These are phyloP conservation scores for Enteromius radiatus DNA, from an alignment of 2,797 vertebrate species.

Conservation along the genomic window DNA sequence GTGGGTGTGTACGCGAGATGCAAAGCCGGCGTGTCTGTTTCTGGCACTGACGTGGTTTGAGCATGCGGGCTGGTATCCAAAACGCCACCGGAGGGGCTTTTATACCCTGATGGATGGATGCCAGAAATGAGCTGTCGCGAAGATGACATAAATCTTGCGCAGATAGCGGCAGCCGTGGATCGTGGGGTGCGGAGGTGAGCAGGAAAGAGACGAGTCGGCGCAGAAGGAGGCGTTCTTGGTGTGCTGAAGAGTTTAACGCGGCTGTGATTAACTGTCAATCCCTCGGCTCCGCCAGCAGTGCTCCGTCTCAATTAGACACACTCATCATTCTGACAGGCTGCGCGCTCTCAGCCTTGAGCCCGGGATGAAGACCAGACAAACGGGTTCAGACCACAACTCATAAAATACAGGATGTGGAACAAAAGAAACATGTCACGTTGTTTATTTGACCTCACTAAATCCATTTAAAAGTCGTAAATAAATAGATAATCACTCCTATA, in stretches of 20 bases:
- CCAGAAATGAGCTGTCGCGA: constrained; percentile 64
- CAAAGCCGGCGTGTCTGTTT: constrained; percentile 11
- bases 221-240: constrained; percentile 65
- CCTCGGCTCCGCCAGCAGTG: constrained; percentile 68
- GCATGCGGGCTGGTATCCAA: constrained; percentile 49
- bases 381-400: constrained; percentile 39
- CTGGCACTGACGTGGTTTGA: constrained; percentile 17
- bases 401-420: constrained; percentile 8
- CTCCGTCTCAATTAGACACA: constrained; percentile 72
- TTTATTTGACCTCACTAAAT: constrained; percentile 14
- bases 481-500: background rate
- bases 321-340: constrained; percentile 74
- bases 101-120: constrained; percentile 71
- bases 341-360: constrained; percentile 73
- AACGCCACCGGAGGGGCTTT: constrained; percentile 59
- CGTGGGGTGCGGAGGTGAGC: constrained; percentile 64
- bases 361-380: constrained; percentile 33
- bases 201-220: constrained; percentile 57
- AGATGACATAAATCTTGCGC: constrained; percentile 72
- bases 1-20: background rate
- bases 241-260: constrained; percentile 76
- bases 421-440: background rate
- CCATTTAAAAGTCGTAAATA: background rate
- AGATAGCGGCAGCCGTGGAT: constrained; percentile 68
- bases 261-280: constrained; percentile 82